These are phyloP conservation scores for Cynopterus sphinx DNA, from an alignment of 2,797 vertebrate genomes.

Conservation along the genomic window DNA sequence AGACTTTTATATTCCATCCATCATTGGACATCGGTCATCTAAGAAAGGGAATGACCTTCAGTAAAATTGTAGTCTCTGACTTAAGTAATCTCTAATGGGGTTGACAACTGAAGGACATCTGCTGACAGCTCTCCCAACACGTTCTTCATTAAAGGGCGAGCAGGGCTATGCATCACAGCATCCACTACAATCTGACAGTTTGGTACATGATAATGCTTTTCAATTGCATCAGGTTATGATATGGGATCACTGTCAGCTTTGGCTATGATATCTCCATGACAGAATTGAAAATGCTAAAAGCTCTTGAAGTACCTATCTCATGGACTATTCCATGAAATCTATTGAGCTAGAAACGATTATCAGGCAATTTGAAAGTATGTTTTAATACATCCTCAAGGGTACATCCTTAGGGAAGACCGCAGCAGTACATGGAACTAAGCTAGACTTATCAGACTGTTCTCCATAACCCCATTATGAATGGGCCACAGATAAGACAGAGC, in stretches of 20 bases:
- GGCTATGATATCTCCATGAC: background rate
- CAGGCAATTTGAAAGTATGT: background rate
- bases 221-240: background rate
- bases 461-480: background rate
- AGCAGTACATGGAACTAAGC: background rate
- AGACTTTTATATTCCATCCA: background rate
- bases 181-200: background rate
- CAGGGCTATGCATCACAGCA: background rate
- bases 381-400: background rate
- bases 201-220: background rate
- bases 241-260: background rate
- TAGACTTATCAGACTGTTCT: background rate
- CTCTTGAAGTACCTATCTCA: background rate
- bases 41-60: background rate
- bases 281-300: background rate
- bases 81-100: background rate
- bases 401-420: background rate
- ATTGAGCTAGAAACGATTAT: background rate
- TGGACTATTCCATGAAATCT: background rate
- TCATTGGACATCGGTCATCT: background rate
- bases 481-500: background rate
- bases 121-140: background rate
- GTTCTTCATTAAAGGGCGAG: background rate
- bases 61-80: background rate
- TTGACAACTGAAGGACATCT: background rate